These are phyloP conservation scores for Hydrotaea cyrtoneurina DNA, from an alignment of 2,888 invertebrate species.

Conservation along the genomic window DNA sequence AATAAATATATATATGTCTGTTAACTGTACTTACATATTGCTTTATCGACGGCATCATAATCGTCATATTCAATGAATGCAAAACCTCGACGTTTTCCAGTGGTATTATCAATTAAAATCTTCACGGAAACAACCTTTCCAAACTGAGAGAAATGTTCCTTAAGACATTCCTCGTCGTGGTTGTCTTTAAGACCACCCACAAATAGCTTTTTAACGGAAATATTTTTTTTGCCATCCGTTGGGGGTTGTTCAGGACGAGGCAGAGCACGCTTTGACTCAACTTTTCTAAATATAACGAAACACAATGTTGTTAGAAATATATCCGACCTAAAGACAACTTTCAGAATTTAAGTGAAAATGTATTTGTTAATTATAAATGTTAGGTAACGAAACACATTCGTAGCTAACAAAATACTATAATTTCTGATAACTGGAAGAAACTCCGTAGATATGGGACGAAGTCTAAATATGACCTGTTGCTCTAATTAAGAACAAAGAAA, in stretches of 20 bases:
- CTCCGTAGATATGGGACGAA: no score
- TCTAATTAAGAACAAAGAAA: no score
- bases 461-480: no score
- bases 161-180: conserved; percentile 93
- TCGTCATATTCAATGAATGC: conserved; percentile 98
- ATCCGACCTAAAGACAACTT: no score
- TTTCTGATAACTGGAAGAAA: no score
- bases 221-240: conserved; percentile 89
- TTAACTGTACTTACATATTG: conserved; percentile 89
- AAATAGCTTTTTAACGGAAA: conserved; percentile 96
- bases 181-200: conserved; percentile 97
- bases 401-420: no score
- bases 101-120: conserved; percentile 94
- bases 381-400: no score
- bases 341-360: no score
- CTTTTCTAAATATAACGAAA: conserved; percentile 83
- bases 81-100: conserved; percentile 96
- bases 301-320: no score
- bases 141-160: conserved; percentile 90
- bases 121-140: conserved; percentile 92
- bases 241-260: conserved; percentile 94
- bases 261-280: conserved; percentile 98
- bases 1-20: background rate
- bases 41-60: conserved; percentile 98
- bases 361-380: no score